Conservation (phyloP, 2,888 invertebrate species). For the Drosophila austrosaltans region DNA sequence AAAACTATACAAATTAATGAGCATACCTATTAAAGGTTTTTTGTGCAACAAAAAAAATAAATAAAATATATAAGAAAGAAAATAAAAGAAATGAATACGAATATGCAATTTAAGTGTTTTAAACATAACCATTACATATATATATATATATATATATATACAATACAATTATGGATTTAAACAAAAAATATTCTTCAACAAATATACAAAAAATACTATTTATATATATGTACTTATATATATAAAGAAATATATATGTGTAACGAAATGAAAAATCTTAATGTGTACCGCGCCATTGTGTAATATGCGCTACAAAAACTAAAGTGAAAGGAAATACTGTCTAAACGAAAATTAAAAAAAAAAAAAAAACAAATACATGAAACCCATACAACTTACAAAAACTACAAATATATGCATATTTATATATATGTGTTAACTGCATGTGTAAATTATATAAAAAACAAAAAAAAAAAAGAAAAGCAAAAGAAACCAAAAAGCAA, state of each 20-base stretch:
- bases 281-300: slow-evolving; percentile 67
- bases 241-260: slow-evolving; percentile 38
- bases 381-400: slow-evolving; percentile 2
- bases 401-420: slow-evolving; percentile 39
- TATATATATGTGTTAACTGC: slow-evolving; percentile 39
- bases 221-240: slow-evolving; percentile 26
- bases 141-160: slow-evolving; percentile 36
- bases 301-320: slow-evolving; percentile 69
- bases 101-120: slow-evolving; percentile 54
- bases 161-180: slow-evolving; percentile 12
- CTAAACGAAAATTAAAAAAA: not conserved
- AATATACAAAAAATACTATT: slow-evolving; percentile 35
- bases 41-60: slow-evolving; percentile 63
- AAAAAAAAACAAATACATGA: slow-evolving; percentile 29
- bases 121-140: slow-evolving; percentile 39
- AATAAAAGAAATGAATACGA: slow-evolving; percentile 3
- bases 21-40: slow-evolving; percentile 79
- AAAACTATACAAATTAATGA: slow-evolving; percentile 48
- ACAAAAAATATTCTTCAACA: slow-evolving; percentile 18
- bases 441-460: slow-evolving; percentile 71
- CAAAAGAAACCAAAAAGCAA: slow-evolving; percentile 13
- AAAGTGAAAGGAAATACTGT: slow-evolving; percentile 32
- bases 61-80: not conserved
- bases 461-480: slow-evolving; percentile 58
- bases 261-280: slow-evolving; percentile 37